Base-by-base conservation (phyloP, 2,797 vertebrate genomes). In the Sandelia bainsii region DNA sequence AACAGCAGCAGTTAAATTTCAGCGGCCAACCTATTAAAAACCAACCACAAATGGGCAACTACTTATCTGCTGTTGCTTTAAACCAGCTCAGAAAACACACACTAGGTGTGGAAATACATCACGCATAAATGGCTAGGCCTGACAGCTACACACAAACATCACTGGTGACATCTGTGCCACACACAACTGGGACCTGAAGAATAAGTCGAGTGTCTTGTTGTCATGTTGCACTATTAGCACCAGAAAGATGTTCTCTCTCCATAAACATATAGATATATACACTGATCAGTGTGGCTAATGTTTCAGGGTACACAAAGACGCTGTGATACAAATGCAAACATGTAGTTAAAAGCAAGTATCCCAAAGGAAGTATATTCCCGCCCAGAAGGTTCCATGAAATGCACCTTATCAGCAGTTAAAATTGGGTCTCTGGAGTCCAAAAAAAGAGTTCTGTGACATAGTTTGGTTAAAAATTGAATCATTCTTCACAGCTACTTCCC, bases 21-120 rank as follows among this genome's bases (percentile, higher is more conserved):
- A 8, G 29, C 44, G 45, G 63, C 66, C 62, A 64, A 37, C 29
- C 58, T 63, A 71, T 80, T 84, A 74, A 71, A 84, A 83, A 64
- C 27, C 49, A 27, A 72, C 69, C 32, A 7, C 72, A 80, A 68
- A 27, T 46, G 69, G 77, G 68, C 59, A 82, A 62, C 48, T 25
- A 17, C 58, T 58, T n/a, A 12, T 51, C 60, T 54, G 53, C 59
- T 37, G 46, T 50, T 62, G 53, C 67, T 79, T 65, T 73, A 49
- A 71, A 75, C 67, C 58, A 72, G 44, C 69, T 70, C 56, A 60
- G 56, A 80, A 76, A 86, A 83, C 52, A 62, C 63, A 62, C n/a
- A 9, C 72, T 79, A 80, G 61, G 85, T 87, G 67, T 76, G 57
- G 48, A 71, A 73, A 51, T 53, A 32, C 54, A 64, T 69, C 29